Conservation (phyloP, 1,140 invertebrate species). For the Anoplophora glabripennis region DNA sequence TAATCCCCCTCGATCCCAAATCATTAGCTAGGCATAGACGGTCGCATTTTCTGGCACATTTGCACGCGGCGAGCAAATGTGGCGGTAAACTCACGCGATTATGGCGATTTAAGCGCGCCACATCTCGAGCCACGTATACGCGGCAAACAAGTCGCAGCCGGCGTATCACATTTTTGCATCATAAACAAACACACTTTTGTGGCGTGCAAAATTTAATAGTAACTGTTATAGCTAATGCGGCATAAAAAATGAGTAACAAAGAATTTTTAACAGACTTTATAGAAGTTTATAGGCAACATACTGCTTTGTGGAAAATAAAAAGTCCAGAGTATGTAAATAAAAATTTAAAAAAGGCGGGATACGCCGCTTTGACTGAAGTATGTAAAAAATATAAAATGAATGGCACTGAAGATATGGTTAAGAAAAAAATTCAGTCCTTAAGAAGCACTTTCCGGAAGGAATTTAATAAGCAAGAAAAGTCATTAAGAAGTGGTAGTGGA, state of each 20-base stretch:
- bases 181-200: too few relatives aligned
- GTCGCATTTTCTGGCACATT: too few relatives aligned
- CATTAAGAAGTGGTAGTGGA: slow-evolving; percentile 4
- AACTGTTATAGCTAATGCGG: too few relatives aligned
- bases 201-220: too few relatives aligned
- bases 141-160: too few relatives aligned
- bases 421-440: slow-evolving; percentile 12
- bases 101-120: too few relatives aligned
- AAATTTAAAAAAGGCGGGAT: slow-evolving; percentile 5
- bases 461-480: slow-evolving; percentile 7
- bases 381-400: not conserved
- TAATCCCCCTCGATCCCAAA: too few relatives aligned
- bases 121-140: too few relatives aligned
- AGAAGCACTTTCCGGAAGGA: slow-evolving; percentile 10
- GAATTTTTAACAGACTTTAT: slow-evolving; percentile 17
- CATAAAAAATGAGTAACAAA: not conserved
- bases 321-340: slow-evolving; percentile 4
- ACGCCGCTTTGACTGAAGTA: slow-evolving; percentile 1
- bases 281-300: slow-evolving; percentile 11
- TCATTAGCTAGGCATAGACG: too few relatives aligned
- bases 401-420: not conserved
- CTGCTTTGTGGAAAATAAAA: slow-evolving; percentile 17
- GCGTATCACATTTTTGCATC: too few relatives aligned
- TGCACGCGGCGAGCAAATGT: too few relatives aligned
- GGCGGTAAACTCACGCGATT: too few relatives aligned